Evolutionary conservation across 2,113 vertebrate species (phyloP).

Genomic region (Prolemur simus): DNA sequence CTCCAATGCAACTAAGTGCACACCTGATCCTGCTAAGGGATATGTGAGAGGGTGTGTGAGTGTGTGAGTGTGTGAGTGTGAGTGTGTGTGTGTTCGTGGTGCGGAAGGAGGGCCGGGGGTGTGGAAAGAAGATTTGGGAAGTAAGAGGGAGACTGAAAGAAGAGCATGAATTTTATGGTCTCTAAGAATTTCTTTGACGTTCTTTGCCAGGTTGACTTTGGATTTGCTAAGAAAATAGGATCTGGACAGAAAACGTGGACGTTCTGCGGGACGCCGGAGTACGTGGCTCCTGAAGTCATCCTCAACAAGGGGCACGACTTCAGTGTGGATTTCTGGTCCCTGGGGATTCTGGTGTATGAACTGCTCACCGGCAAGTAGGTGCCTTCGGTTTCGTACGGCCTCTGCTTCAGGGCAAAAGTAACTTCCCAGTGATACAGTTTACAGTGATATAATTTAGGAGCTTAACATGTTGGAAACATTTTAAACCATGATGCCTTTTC

Average conservation of each 20-base stretch:
- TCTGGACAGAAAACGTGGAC: slow-evolving; percentile 97
- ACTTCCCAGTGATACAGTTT: background rate
- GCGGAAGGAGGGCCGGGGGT: background rate
- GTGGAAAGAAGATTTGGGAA: background rate
- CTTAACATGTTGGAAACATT: background rate
- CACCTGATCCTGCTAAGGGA: background rate
- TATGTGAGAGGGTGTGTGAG: background rate
- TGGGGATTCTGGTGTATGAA: slow-evolving; percentile 95
- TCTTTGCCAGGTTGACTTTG: slow-evolving; percentile 92
- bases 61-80: background rate
- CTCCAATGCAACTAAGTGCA: background rate
- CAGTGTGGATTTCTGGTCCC: slow-evolving; percentile 96
- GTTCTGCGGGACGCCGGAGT: slow-evolving; percentile 96
- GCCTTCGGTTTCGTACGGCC: background rate
- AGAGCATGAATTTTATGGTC: background rate
- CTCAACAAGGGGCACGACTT: slow-evolving; percentile 96
- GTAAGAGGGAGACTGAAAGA: background rate
- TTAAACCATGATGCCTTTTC: background rate
- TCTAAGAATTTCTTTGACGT: slow-evolving; percentile 27
- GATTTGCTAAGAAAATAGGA: slow-evolving; percentile 95
- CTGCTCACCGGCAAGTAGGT: slow-evolving; percentile 94
- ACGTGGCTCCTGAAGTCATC: slow-evolving; percentile 96
- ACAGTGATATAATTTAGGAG: background rate
- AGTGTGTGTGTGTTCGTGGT: background rate
- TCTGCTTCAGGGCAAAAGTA: background rate